Evolutionary conservation across 2,797 vertebrate species (phyloP).

Genomic region (Gallinago nigripennis): DNA sequence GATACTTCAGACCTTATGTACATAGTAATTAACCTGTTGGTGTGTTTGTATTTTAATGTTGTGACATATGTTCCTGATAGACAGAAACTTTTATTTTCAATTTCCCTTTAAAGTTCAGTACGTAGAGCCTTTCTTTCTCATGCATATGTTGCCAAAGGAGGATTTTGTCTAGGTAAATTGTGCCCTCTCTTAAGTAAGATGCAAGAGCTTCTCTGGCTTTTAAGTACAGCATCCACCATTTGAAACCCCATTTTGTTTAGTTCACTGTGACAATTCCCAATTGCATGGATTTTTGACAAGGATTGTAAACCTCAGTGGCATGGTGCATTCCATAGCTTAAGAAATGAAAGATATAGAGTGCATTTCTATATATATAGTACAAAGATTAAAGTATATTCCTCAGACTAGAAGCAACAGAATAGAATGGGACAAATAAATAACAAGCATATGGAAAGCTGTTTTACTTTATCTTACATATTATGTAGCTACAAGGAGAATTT

Average conservation of each 20-base stretch:
- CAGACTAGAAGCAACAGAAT: background rate
- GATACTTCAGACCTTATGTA: background rate
- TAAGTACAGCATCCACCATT: slow-evolving; percentile 36
- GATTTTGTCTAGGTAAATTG: slow-evolving; percentile 51
- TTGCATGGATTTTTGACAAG: background rate
- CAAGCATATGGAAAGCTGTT: background rate
- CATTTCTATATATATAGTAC: background rate
- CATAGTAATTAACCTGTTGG: background rate
- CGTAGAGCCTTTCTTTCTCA: background rate
- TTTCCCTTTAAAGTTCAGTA: slow-evolving; percentile 23
- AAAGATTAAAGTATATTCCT: background rate
- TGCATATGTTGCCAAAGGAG: background rate
- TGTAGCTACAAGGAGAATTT: background rate
- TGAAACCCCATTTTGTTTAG: slow-evolving; percentile 37
- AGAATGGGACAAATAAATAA: background rate
- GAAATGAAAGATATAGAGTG: background rate
- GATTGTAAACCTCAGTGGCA: background rate
- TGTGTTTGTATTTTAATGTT: background rate
- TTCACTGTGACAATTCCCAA: slow-evolving; percentile 1
- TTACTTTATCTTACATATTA: background rate
- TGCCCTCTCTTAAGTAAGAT: slow-evolving; percentile 21
- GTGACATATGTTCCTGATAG: background rate
- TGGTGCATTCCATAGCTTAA: background rate
- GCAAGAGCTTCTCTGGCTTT: slow-evolving; percentile 11
- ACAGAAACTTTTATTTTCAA: background rate